These are phyloP conservation scores for Bilobella aurantiaca DNA, from an alignment of 1,140 invertebrate species.

Conservation along the genomic window DNA sequence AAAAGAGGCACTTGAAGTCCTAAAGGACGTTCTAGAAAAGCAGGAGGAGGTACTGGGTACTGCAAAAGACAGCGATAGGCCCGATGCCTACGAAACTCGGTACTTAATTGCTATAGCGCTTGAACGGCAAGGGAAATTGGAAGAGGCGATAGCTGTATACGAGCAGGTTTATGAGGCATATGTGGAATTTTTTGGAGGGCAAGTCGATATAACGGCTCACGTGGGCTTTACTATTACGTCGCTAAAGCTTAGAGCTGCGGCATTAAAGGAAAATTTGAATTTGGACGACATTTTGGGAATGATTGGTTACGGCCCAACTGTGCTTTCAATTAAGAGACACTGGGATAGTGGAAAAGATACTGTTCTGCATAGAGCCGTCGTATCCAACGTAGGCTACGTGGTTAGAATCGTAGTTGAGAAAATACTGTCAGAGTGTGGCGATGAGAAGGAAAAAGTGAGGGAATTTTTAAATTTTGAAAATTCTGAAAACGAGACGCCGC, in stretches of 20 bases:
- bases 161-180: background rate
- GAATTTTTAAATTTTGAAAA: background rate
- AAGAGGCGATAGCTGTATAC: background rate
- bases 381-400: background rate
- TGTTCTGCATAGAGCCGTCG: background rate
- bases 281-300: background rate
- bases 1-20: background rate
- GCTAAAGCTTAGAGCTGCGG: background rate
- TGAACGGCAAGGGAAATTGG: background rate
- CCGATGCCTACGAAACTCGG: background rate
- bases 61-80: background rate
- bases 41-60: background rate
- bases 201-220: background rate
- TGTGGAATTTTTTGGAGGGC: background rate
- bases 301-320: constrained; percentile 1
- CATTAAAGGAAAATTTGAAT: background rate
- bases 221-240: background rate
- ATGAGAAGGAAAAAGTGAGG: background rate
- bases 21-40: background rate
- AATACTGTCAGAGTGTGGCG: background rate
- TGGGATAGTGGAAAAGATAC: background rate
- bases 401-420: background rate
- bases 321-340: constrained; percentile 1
- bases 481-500: background rate
- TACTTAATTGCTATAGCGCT: background rate